A percentile compares a stretch with the other conserved stretches of the same genome.
These are phyloP conservation scores for Homalodisca vitripennis DNA, from an alignment of 1,140 invertebrate species.

Conservation along the genomic window DNA sequence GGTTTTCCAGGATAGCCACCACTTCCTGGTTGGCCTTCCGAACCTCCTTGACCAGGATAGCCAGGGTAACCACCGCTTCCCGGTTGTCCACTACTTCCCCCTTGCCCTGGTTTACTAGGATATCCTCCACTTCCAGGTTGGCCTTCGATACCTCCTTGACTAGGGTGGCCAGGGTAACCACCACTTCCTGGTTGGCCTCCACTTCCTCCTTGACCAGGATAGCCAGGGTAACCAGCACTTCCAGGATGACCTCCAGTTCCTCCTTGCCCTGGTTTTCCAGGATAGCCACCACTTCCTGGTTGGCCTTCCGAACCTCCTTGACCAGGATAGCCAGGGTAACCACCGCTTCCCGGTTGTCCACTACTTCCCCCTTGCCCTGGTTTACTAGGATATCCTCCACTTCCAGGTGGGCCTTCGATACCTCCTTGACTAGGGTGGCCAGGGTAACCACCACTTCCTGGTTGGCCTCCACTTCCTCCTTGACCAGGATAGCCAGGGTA, in stretches of 20 bases:
- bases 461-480: constrained; percentile 36
- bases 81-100: constrained; percentile 36
- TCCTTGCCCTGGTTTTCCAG: constrained; percentile 38
- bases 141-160: constrained; percentile 38
- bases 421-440: constrained; percentile 33
- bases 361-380: too few species aligned
- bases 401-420: constrained; percentile 19
- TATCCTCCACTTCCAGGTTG: constrained; percentile 30
- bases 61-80: constrained; percentile 38
- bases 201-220: constrained; percentile 37
- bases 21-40: constrained; percentile 35
- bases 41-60: constrained; percentile 37
- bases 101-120: constrained; percentile 38
- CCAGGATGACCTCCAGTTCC: constrained; percentile 37
- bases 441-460: constrained; percentile 37
- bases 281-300: constrained; percentile 42
- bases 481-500: constrained; percentile 29
- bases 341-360: too few species aligned
- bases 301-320: constrained; percentile 30
- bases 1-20: constrained; percentile 32
- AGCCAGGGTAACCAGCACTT: constrained; percentile 32
- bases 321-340: constrained; percentile 32
- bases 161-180: constrained; percentile 34
- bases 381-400: constrained; percentile 32
- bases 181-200: constrained; percentile 36